phyloP scores from a whole-genome alignment of 23 tunicate species.

The Trididemnum miniatum region DNA sequence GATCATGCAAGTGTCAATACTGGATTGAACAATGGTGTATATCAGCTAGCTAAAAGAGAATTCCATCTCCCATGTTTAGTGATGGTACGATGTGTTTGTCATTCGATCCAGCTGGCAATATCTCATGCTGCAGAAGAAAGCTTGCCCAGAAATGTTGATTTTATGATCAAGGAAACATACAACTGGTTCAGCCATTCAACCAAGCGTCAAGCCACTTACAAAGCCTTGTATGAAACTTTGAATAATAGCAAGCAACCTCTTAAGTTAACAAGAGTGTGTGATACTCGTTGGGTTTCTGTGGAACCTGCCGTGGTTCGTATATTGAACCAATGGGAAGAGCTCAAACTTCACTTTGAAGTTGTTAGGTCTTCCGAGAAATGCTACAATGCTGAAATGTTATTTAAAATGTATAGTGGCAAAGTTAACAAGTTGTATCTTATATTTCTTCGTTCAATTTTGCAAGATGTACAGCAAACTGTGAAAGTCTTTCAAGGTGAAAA shows the following conservation, averaged over 20 bases:
- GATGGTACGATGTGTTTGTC: conserved; percentile 40
- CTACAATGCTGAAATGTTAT: conserved; percentile 48
- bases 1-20: conserved; percentile 11
- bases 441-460: no score
- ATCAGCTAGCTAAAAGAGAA: conserved; percentile 16
- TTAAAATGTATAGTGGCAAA: conserved; percentile 35
- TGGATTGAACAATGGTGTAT: conserved; percentile 34
- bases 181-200: conserved; percentile 44
- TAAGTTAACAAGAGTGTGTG: conserved; percentile 13
- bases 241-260: conserved; percentile 27
- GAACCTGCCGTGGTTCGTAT: conserved; percentile 9
- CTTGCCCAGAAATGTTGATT: conserved; percentile 43
- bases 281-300: conserved; percentile 40
- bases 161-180: conserved; percentile 42
- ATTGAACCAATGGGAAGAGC: conserved; percentile 31
- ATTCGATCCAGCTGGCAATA: conserved; percentile 43
- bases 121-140: conserved; percentile 9
- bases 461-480: no score
- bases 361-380: conserved; percentile 28
- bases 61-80: conserved; percentile 27
- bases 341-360: conserved; percentile 44
- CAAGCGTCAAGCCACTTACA: conserved; percentile 22
- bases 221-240: conserved; percentile 20
- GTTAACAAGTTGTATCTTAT: conserved; percentile 32
- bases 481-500: no score